Evolutionary conservation across 2,797 vertebrate species (phyloP).

Genomic region (Dermochelys coriacea): DNA sequence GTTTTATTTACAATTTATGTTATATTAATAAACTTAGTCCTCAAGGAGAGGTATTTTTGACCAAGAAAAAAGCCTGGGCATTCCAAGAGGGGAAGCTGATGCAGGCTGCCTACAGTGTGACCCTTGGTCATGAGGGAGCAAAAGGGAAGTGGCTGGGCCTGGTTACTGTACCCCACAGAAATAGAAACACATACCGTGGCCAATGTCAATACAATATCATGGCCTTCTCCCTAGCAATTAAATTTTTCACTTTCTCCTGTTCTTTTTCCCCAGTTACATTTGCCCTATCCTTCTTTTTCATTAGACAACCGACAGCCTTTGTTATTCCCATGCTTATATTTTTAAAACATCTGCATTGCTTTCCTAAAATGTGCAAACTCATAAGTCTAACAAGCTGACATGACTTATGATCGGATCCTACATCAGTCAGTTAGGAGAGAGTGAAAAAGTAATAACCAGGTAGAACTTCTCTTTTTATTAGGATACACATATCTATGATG

Average conservation of each 20-base stretch:
- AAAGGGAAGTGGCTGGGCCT: background rate
- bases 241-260: background rate
- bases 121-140: background rate
- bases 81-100: background rate
- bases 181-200: background rate
- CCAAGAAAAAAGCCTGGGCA: background rate
- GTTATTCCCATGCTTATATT: background rate
- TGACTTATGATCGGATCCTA: background rate
- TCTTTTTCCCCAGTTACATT: background rate
- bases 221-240: background rate
- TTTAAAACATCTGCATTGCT: background rate
- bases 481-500: background rate
- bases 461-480: background rate
- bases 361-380: background rate
- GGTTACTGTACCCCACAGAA: background rate
- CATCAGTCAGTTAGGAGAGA: background rate
- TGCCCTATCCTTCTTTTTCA: background rate
- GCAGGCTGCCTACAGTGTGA: background rate
- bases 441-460: background rate
- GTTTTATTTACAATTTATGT: background rate
- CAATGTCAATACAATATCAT: fast-evolving
- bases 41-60: background rate
- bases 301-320: background rate
- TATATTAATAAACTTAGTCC: background rate
- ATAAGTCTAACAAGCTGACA: background rate